phyloP scores from a whole-genome alignment of 2,888 invertebrate species.

The Latrodectus hesperus region DNA sequence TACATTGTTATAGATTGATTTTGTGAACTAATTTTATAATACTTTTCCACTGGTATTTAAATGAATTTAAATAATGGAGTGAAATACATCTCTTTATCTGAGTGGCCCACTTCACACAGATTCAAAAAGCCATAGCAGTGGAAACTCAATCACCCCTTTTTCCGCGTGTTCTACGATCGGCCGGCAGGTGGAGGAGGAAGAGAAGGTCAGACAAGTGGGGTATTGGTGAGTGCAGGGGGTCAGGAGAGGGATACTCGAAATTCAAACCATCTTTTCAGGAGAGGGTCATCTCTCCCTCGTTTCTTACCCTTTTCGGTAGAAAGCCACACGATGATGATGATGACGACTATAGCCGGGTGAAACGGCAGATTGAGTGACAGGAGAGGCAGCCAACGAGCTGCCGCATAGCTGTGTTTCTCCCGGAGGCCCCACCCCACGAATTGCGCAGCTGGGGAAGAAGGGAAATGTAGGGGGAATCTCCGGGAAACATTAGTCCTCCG shows the following conservation, averaged over 20 bases:
- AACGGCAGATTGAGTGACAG: conserved; percentile 45
- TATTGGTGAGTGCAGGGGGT: conserved; percentile 5
- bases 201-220: conserved; percentile 1
- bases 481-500: conserved; percentile 65
- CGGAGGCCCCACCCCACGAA: conserved; percentile 34
- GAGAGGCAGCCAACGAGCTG: conserved; percentile 38
- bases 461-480: conserved; percentile 37
- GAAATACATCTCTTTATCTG: too few relatives aligned
- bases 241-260: conserved; percentile 21
- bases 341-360: conserved; percentile 50
- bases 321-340: conserved; percentile 60
- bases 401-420: conserved; percentile 48
- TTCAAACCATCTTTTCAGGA: conserved; percentile 32
- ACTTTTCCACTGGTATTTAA: too few relatives aligned
- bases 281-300: conserved; percentile 47
- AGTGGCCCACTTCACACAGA: too few relatives aligned
- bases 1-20: too few relatives aligned
- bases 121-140: too few relatives aligned
- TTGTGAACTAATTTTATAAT: too few relatives aligned
- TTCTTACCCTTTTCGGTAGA: conserved; percentile 3
- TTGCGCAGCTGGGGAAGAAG: conserved; percentile 12
- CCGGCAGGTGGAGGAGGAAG: conserved; percentile 14
- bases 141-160: not conserved
- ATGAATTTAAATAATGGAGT: too few relatives aligned
- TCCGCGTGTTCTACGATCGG: conserved; percentile 12